phyloP scores from a whole-genome alignment of 2,888 invertebrate genomes.

The Nomada flava region DNA sequence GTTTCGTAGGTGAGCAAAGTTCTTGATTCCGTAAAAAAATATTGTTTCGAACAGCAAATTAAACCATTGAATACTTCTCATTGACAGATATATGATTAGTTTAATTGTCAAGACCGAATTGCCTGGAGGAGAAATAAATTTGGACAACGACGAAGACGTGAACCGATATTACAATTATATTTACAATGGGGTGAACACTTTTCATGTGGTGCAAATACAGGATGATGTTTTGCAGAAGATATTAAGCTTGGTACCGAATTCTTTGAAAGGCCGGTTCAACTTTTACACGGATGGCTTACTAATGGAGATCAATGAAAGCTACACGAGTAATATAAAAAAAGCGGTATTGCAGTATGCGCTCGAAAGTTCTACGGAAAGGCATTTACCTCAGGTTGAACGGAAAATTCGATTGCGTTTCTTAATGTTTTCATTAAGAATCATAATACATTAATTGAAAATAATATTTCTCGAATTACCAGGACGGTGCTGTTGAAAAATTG shows the following conservation, averaged over 20 bases:
- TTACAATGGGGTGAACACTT: constrained; percentile 95
- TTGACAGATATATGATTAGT: constrained; percentile 89
- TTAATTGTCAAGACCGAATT: constrained; percentile 88
- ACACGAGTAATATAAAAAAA: constrained; percentile 94
- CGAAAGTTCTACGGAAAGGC: constrained; percentile 85
- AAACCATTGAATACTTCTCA: neutral
- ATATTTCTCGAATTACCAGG: constrained; percentile 7
- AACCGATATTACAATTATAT: constrained; percentile 95
- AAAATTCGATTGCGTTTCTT: neutral
- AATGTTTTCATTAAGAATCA: neutral
- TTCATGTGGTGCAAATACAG: constrained; percentile 94
- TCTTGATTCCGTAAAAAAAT: neutral
- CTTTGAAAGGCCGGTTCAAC: constrained; percentile 87
- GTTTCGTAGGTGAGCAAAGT: constrained; percentile 61
- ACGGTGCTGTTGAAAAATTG: neutral
- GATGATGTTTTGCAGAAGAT: constrained; percentile 89
- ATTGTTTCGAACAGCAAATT: neutral
- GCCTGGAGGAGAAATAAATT: constrained; percentile 83
- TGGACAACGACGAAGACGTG: constrained; percentile 88
- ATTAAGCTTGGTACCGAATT: constrained; percentile 87
- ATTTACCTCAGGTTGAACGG: constrained; percentile 34
- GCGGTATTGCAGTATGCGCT: constrained; percentile 96
- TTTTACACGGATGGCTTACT: constrained; percentile 87
- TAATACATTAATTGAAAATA: neutral
- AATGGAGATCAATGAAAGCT: constrained; percentile 93